Evolutionary conservation across 37 sponge, comb jelly and placozoan species (phyloP).

Genomic region (Corticium candelabrum): DNA sequence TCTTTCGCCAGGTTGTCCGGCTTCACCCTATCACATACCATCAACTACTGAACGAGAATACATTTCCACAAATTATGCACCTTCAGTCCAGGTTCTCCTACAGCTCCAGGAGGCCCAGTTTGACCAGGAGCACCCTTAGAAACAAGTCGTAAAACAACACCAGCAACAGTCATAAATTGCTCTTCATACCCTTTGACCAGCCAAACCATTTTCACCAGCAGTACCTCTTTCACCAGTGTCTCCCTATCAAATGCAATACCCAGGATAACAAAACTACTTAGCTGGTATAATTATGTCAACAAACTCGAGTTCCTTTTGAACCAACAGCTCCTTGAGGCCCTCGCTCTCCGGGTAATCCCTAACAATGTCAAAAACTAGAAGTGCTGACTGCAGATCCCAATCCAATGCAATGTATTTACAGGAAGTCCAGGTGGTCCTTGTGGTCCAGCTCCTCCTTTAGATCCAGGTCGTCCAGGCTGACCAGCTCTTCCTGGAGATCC

Average conservation of each 20-base stretch:
- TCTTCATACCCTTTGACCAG: neutral
- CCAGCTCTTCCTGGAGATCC: neutral
- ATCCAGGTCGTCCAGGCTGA: neutral
- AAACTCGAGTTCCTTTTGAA: neutral
- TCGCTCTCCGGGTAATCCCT: neutral
- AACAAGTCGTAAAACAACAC: neutral
- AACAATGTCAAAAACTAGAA: no score
- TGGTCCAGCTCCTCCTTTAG: neutral
- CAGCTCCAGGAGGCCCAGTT: neutral
- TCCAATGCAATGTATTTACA: no score
- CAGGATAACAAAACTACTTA: neutral
- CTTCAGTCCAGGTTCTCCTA: neutral
- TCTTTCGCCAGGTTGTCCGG: neutral
- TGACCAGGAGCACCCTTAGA: neutral
- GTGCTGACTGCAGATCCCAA: no score
- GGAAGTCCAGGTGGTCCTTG: neutral
- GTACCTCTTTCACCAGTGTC: neutral
- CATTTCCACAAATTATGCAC: neutral
- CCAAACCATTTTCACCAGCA: neutral
- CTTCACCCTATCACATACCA: neutral
- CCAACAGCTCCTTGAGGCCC: slow-evolving; percentile 1
- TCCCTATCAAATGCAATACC: slow-evolving; percentile 2
- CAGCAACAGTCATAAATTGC: neutral
- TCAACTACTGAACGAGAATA: neutral
- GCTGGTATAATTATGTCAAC: no score